Evolutionary conservation across 2,797 vertebrate genomes (phyloP).

Genomic region (Strix occidentalis): DNA sequence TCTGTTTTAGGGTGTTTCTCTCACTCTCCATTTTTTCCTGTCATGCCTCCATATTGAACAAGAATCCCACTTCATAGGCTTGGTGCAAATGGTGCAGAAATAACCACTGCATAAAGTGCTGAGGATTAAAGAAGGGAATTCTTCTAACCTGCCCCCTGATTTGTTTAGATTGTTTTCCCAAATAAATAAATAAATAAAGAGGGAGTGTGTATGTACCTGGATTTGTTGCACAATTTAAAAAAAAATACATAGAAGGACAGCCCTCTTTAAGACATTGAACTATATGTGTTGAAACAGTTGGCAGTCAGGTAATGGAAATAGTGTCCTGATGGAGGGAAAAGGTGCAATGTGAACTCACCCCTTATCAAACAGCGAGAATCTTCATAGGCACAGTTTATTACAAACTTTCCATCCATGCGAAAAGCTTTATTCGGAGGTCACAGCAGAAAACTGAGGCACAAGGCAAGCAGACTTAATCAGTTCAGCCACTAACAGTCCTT

Average conservation of each 20-base stretch:
- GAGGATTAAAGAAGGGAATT: background rate
- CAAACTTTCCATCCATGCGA: background rate
- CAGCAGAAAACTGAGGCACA: background rate
- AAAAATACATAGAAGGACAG: background rate
- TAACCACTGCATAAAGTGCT: background rate
- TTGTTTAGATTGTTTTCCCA: background rate
- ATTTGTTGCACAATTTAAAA: background rate
- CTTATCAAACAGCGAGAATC: background rate
- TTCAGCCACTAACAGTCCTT: background rate
- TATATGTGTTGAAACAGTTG: background rate
- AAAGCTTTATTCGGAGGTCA: background rate
- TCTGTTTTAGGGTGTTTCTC: background rate
- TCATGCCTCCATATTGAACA: background rate
- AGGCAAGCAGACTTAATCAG: background rate
- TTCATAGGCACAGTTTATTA: background rate
- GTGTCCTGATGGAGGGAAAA: background rate
- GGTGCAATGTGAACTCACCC: background rate
- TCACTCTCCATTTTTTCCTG: background rate
- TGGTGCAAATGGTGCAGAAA: background rate
- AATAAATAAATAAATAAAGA: background rate
- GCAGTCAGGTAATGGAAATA: background rate
- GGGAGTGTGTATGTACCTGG: background rate
- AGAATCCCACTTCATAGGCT: background rate
- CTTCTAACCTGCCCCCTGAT: background rate
- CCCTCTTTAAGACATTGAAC: background rate